Evolutionary conservation across 2,113 vertebrate species (phyloP).

Genomic region (Brachirus orientalis): DNA sequence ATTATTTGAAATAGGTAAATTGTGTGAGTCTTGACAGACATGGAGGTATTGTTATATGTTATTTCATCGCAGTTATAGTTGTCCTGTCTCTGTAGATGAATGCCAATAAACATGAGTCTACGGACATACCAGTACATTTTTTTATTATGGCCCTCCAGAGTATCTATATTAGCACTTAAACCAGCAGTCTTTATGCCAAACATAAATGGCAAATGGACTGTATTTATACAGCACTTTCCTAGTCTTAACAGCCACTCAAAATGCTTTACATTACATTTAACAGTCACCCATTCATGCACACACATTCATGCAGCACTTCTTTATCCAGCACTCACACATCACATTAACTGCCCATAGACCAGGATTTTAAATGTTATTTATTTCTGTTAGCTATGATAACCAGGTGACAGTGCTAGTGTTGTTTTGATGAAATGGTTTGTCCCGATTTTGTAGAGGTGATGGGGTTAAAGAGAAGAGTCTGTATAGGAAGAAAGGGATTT

Average conservation of each 20-base stretch:
- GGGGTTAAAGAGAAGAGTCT: conserved; percentile 51
- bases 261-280: not conserved
- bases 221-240: not conserved
- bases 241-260: not conserved
- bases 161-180: conserved; percentile 22
- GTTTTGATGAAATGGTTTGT: conserved; percentile 43
- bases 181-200: conserved; percentile 3
- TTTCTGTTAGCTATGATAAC: conserved; percentile 23
- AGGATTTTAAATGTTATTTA: conserved; percentile 26
- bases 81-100: no score
- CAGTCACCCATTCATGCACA: not conserved
- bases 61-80: no score
- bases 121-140: not conserved
- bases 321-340: no score
- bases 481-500: conserved; percentile 25
- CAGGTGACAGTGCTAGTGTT: conserved; percentile 12
- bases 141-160: conserved; percentile 1
- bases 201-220: conserved; percentile 11
- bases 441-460: conserved; percentile 40
- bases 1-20: no score
- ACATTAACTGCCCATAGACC: no score
- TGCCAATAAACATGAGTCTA: no score
- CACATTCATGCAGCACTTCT: no score
- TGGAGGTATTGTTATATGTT: no score
- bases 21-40: no score